phyloP scores from a whole-genome alignment of 2,888 invertebrate species.

The Strigamia transsilvanica region DNA sequence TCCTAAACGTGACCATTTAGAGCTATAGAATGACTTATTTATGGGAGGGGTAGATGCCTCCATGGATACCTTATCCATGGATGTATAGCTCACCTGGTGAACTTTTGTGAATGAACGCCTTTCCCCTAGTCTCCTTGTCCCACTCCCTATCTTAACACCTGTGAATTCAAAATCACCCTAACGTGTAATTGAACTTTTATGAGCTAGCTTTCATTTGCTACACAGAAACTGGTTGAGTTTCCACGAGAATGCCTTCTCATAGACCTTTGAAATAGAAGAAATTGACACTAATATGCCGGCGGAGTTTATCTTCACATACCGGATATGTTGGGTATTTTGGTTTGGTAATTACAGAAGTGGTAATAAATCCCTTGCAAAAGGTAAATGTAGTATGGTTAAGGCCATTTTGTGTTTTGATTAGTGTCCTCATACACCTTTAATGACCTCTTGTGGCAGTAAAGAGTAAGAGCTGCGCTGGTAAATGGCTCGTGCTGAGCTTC shows the following conservation, averaged over 20 bases:
- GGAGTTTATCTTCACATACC: not conserved
- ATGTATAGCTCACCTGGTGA: constrained; percentile 25
- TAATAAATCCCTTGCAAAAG: not conserved
- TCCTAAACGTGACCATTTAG: not conserved
- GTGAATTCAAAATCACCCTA: constrained; percentile 48
- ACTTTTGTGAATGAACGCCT: constrained; percentile 13
- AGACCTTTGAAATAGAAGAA: not conserved
- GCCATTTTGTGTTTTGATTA: constrained; percentile 40
- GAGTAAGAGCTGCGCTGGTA: constrained; percentile 39
- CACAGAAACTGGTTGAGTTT: constrained; percentile 1
- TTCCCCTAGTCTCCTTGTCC: constrained; percentile 11
- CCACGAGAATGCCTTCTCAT: not conserved
- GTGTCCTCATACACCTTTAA: constrained; percentile 43
- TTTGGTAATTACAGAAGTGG: constrained; percentile 36
- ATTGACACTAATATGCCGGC: not conserved
- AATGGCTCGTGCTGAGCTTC: constrained; percentile 44
- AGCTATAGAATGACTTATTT: not conserved
- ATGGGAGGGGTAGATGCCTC: constrained; percentile 29
- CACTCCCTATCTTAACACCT: constrained; percentile 42
- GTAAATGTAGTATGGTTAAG: not conserved
- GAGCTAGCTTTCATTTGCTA: constrained; percentile 14
- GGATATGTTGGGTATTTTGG: not conserved
- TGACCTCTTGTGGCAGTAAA: constrained; percentile 43
- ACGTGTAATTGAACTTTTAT: constrained; percentile 45
- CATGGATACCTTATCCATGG: constrained; percentile 40